phyloP scores from a whole-genome alignment of 2,113 vertebrate genomes.

The Ceyx margarethae region DNA sequence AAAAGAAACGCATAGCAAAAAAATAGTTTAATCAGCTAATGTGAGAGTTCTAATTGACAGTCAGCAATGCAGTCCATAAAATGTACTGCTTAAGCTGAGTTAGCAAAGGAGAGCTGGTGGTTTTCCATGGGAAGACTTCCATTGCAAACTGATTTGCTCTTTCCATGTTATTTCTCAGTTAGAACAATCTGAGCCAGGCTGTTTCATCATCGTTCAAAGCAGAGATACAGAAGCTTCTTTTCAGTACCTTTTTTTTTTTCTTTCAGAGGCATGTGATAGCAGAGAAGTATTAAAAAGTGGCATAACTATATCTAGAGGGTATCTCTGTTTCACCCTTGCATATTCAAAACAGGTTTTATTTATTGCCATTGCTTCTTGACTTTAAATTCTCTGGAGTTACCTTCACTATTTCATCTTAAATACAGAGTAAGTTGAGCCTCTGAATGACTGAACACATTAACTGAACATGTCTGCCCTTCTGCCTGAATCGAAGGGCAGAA shows the following conservation, averaged over 20 bases:
- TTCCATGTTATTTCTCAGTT: neutral
- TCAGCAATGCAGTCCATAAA: neutral
- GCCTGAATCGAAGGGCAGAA: neutral
- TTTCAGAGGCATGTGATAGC: neutral
- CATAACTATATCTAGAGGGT: neutral
- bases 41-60: neutral
- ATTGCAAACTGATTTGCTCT: neutral
- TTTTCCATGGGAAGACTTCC: neutral
- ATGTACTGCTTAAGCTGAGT: neutral
- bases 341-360: neutral
- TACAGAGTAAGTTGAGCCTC: neutral
- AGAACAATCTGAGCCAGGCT: neutral
- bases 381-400: neutral
- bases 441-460: neutral
- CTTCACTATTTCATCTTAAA: neutral
- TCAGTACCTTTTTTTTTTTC: neutral
- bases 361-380: neutral
- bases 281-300: neutral
- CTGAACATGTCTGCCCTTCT: neutral
- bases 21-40: neutral
- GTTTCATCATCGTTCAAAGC: neutral
- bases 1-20: neutral
- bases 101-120: neutral
- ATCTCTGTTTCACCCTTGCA: neutral
- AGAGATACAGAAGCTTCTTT: neutral